phyloP scores from a whole-genome alignment of 2,888 invertebrate genomes.

The Andrena bicolor region DNA sequence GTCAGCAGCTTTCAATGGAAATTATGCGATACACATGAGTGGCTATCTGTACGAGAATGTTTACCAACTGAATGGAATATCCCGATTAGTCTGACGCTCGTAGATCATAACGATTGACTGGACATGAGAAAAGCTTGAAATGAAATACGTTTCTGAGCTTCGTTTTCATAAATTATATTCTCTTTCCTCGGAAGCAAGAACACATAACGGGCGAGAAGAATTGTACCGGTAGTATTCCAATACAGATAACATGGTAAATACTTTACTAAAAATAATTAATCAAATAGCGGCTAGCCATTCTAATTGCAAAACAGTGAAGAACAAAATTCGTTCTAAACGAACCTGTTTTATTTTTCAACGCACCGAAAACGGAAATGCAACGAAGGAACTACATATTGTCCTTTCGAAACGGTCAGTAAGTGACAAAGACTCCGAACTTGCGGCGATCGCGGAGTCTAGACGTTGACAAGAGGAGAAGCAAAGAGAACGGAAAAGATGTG shows the following conservation, averaged over 20 bases:
- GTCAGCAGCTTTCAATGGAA: constrained; percentile 26
- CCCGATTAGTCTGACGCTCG: constrained; percentile 28
- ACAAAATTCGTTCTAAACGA: neutral
- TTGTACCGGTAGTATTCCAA: neutral
- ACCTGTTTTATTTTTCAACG: neutral
- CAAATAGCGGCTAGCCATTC: too few relatives aligned
- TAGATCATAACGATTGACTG: constrained; percentile 20
- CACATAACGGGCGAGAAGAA: neutral
- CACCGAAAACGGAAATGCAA: constrained; percentile 49
- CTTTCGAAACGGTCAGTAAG: constrained; percentile 29
- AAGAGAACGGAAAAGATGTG: constrained; percentile 70
- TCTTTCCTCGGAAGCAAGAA: neutral
- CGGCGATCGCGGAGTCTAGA: constrained; percentile 71
- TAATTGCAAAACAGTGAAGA: neutral
- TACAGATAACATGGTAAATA: neutral
- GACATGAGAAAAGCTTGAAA: neutral
- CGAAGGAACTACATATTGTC: constrained; percentile 18
- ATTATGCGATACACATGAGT: constrained; percentile 58
- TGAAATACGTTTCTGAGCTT: constrained; percentile 6
- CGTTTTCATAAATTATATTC: neutral
- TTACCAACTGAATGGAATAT: constrained; percentile 56
- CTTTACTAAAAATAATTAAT: too few relatives aligned
- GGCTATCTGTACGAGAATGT: constrained; percentile 35
- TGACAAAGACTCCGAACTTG: constrained; percentile 52
- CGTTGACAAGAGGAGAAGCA: constrained; percentile 73